phyloP scores from a whole-genome alignment of 1,140 invertebrate species.

The Drosophila serrata region DNA sequence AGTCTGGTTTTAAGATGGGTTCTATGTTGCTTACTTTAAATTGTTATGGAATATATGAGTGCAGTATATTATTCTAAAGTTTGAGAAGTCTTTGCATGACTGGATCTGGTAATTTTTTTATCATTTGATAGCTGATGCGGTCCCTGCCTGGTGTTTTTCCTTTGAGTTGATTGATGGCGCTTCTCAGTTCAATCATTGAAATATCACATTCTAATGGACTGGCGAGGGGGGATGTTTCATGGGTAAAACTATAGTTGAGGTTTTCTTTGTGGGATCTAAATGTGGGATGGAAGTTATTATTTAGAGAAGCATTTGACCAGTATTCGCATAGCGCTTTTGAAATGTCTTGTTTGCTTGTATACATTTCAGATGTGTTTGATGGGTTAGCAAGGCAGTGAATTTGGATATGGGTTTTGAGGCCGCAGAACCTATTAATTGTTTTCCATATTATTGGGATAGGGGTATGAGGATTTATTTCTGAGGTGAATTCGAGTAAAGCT shows the following conservation, averaged over 20 bases:
- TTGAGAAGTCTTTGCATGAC: neutral
- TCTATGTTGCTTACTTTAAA: neutral
- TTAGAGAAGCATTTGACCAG: too few relatives aligned
- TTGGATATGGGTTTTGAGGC: too few relatives aligned
- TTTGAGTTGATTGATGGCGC: too few relatives aligned
- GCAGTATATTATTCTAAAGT: neutral
- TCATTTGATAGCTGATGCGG: neutral
- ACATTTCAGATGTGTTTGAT: too few relatives aligned
- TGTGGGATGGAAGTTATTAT: constrained; percentile 2
- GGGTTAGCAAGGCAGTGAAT: neutral
- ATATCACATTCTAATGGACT: neutral
- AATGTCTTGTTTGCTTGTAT: too few relatives aligned
- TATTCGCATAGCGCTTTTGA: too few relatives aligned
- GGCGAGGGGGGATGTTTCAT: neutral
- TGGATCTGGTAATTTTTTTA: neutral
- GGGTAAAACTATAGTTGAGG: neutral
- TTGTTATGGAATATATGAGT: neutral
- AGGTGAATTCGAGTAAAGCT: neutral
- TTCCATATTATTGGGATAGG: neutral
- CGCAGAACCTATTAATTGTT: too few relatives aligned
- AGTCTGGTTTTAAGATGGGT: neutral
- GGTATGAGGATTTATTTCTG: neutral
- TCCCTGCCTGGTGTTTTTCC: neutral
- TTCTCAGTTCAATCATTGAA: neutral
- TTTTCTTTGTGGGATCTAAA: constrained; percentile 4